Evolutionary conservation across 2,797 vertebrate genomes (phyloP).

Genomic region (Sebastes vulpes): DNA sequence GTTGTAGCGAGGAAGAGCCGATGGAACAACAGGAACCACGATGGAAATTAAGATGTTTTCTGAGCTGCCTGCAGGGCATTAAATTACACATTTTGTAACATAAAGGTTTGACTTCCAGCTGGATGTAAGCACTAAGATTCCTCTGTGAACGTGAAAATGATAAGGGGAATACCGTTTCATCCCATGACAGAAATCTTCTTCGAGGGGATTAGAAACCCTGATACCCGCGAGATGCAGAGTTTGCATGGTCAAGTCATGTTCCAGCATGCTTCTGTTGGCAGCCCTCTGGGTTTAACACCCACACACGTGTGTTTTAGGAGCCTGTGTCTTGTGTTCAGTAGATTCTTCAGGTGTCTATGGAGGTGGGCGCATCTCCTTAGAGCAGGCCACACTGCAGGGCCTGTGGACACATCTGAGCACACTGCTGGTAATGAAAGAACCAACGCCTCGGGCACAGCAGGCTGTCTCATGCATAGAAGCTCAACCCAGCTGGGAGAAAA

Average conservation of each 20-base stretch:
- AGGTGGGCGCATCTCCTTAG: not conserved
- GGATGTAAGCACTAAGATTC: not conserved
- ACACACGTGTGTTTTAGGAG: slow-evolving; percentile 10
- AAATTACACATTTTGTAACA: not conserved
- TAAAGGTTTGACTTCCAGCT: not conserved
- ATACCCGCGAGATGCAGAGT: slow-evolving; percentile 1
- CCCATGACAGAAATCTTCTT: not conserved
- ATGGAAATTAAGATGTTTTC: not conserved
- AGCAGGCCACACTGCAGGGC: slow-evolving; percentile 18
- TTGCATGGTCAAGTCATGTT: slow-evolving; percentile 43
- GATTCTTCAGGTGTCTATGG: slow-evolving; percentile 17
- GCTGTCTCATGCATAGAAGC: slow-evolving; percentile 26
- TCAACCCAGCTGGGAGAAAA: not conserved
- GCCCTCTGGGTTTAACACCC: slow-evolving; percentile 12
- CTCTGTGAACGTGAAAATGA: not conserved
- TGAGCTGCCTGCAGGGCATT: not conserved
- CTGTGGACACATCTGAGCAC: slow-evolving; percentile 32
- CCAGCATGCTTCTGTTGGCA: slow-evolving; percentile 49
- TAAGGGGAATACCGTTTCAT: not conserved
- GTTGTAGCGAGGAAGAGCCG: not conserved
- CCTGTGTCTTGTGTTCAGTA: not conserved
- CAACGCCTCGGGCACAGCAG: slow-evolving; percentile 36
- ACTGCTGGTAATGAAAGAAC: slow-evolving; percentile 33
- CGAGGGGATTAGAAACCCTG: not conserved
- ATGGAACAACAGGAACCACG: not conserved